Conservation (phyloP, 2,888 invertebrate genomes). For the Nezara viridula region DNA sequence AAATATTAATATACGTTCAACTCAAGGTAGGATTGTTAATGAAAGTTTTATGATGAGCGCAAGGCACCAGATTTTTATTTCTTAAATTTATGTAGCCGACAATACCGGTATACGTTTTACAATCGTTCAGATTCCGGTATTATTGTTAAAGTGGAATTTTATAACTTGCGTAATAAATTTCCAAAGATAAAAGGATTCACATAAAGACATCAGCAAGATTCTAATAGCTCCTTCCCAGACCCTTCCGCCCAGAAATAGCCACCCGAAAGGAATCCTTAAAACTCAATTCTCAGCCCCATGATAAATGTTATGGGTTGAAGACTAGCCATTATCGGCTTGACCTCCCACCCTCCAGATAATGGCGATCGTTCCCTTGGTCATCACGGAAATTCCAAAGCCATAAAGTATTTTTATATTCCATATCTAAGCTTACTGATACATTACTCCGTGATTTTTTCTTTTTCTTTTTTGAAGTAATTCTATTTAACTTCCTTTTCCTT, state of each 20-base stretch:
- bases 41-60: too few relatives aligned
- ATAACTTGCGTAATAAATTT: too few relatives aligned
- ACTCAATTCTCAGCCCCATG: neutral
- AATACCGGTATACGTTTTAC: too few relatives aligned
- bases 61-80: too few relatives aligned
- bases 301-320: neutral
- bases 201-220: neutral
- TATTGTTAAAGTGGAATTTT: too few relatives aligned
- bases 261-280: neutral
- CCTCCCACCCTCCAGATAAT: neutral
- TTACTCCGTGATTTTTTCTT: neutral
- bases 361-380: neutral
- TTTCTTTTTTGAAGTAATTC: neutral
- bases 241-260: neutral
- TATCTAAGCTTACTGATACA: neutral
- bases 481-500: too few relatives aligned
- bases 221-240: neutral
- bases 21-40: too few relatives aligned
- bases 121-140: too few relatives aligned
- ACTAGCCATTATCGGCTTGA: constrained; percentile 2
- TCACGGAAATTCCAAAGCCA: neutral
- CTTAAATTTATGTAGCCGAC: too few relatives aligned
- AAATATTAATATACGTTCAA: too few relatives aligned
- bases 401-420: constrained; percentile 1
- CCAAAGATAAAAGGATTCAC: too few relatives aligned